phyloP scores from a whole-genome alignment of 1,140 invertebrate genomes.

The Ceratosolen solmsi region DNA sequence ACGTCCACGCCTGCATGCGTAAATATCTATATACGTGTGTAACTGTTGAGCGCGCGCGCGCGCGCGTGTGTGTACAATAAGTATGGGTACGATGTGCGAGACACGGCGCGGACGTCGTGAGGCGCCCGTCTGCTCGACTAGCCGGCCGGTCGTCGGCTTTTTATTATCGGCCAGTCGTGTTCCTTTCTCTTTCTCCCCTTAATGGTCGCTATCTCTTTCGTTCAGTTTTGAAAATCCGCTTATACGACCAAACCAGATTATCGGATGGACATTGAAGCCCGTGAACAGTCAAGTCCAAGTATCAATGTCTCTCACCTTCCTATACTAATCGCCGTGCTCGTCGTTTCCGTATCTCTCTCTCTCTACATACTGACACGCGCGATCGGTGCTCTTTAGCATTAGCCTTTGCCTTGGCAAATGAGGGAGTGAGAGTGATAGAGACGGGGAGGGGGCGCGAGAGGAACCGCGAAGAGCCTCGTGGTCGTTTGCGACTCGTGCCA shows the following conservation, averaged over 20 bases:
- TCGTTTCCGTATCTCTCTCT: background rate
- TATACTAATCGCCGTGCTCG: background rate
- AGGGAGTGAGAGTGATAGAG: background rate
- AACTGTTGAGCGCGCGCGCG: no score
- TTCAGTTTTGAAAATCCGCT: constrained; percentile 29
- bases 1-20: no score
- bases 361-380: background rate
- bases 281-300: constrained; percentile 44
- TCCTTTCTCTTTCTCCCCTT: constrained; percentile 45
- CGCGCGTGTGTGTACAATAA: background rate
- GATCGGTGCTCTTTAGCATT: background rate
- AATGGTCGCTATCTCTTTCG: background rate
- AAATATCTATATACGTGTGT: no score
- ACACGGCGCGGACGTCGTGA: background rate
- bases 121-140: constrained; percentile 29
- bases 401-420: constrained; percentile 13
- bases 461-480: constrained; percentile 32
- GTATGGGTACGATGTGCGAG: no score
- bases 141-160: constrained; percentile 47
- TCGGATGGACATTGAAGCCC: constrained; percentile 33
- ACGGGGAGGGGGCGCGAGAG: background rate
- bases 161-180: constrained; percentile 26
- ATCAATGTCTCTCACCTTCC: constrained; percentile 47
- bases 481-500: constrained; percentile 28
- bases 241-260: constrained; percentile 42